Evolutionary conservation across 2,113 vertebrate genomes (phyloP), one percentile per base, ranked within the genome.

Genomic region (Probosciger aterrimus): DNA sequence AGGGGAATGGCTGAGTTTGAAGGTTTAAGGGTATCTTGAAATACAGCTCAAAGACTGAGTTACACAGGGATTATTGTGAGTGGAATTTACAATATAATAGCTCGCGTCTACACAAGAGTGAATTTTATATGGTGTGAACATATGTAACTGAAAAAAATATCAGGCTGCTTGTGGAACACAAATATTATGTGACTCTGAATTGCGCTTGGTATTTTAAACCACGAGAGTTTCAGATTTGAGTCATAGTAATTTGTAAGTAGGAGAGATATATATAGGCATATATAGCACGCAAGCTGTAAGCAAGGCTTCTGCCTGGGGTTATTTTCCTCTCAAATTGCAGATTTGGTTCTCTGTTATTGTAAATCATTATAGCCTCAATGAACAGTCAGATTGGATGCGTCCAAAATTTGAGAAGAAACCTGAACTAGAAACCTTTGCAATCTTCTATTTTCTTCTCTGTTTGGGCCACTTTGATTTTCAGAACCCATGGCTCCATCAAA

Each of bases 141-240:
- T 62, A 60, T n/a, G 18, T 49, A 50, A 67, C 23, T 4, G 23
- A 57, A 88, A 69, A 76, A 90, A 52, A 3, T 2, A 50, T 7
- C 52, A 30, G 49, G 39, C 64, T 94, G 25, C 30, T 91, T 41
- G 44, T 86, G 62, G 74, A 87, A 94, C 0, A 0, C 83, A 93
- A 83, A 82, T 68, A 67, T 60, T 83, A 28, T 27, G 52, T 91
- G 92, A 78, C 69, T 88, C 83, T 76, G 88, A 94, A 75, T 93
- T 68, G 92, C 71, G 35, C 71, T 86, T 90, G 25, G 55, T 93
- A 71, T 96, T 95, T 94, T 90, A 88, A 97, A 88, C 73, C 44
- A 57, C 39, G 30, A 63, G 43, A 90, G 76, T 93, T 96, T 95
- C 92, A 83, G 90, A 57, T 92, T 67, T 96, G 94, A 97, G 88